These are phyloP conservation scores for Allophyes oxyacanthae DNA, from an alignment of 2,888 invertebrate genomes.

Conservation along the genomic window DNA sequence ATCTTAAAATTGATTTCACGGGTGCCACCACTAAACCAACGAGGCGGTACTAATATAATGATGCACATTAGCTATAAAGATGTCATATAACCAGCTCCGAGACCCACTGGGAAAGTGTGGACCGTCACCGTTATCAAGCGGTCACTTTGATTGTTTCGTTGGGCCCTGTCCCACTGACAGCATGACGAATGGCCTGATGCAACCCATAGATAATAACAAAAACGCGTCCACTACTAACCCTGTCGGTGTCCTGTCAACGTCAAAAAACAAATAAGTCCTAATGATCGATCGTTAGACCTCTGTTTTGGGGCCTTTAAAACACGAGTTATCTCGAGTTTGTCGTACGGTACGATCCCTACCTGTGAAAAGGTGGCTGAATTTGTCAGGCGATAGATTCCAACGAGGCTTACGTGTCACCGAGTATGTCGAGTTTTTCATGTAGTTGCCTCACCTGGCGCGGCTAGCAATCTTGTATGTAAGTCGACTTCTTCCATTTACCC, in stretches of 20 bases:
- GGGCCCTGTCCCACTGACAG: constrained; percentile 84
- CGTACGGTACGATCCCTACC: constrained; percentile 70
- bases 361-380: constrained; percentile 73
- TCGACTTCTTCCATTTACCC: constrained; percentile 47
- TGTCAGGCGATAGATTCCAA: constrained; percentile 67
- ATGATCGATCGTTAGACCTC: constrained; percentile 86
- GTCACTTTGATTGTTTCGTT: constrained; percentile 85
- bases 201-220: constrained; percentile 77
- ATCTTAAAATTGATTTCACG: background rate
- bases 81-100: constrained; percentile 4
- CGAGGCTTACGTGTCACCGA: constrained; percentile 60
- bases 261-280: constrained; percentile 88
- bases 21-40: background rate
- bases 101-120: constrained; percentile 58
- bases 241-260: constrained; percentile 83
- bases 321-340: constrained; percentile 76
- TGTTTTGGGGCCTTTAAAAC: constrained; percentile 83
- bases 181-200: constrained; percentile 87
- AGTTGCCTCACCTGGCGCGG: constrained; percentile 52
- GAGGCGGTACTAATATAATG: constrained; percentile 4
- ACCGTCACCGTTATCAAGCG: constrained; percentile 82
- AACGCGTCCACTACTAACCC: constrained; percentile 70
- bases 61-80: constrained; percentile 6
- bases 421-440: constrained; percentile 55
- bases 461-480: constrained; percentile 40